These are phyloP conservation scores for Pomacea canaliculata DNA, from an alignment of 2,888 invertebrate genomes.

Conservation along the genomic window DNA sequence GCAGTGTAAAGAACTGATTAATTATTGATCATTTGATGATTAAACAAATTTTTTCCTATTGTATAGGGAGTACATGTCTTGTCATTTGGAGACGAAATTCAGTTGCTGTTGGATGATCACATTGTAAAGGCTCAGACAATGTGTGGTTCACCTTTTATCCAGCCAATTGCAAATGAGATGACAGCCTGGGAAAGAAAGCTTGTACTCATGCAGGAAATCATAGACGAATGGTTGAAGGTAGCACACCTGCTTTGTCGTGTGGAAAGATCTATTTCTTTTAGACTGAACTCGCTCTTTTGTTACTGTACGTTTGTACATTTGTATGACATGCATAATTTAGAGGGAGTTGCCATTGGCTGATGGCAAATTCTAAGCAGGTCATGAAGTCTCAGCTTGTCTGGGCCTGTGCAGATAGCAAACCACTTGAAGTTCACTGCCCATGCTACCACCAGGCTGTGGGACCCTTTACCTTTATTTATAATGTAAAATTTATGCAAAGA, in stretches of 20 bases:
- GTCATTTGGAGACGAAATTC: slow-evolving; percentile 81
- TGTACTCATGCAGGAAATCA: slow-evolving; percentile 87
- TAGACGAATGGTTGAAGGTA: slow-evolving; percentile 94
- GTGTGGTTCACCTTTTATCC: slow-evolving; percentile 94
- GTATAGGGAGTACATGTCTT: slow-evolving; percentile 79
- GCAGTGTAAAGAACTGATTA: neutral
- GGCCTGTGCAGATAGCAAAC: too few species aligned
- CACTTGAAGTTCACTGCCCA: too few species aligned
- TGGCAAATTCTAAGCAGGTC: too few species aligned
- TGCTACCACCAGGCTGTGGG: too few species aligned
- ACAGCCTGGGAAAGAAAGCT: slow-evolving; percentile 85
- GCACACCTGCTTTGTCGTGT: neutral
- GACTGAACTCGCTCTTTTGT: neutral
- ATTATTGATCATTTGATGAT: neutral
- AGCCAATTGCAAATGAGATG: slow-evolving; percentile 81
- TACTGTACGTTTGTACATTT: neutral
- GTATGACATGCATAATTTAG: neutral
- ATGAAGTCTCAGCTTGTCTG: too few species aligned
- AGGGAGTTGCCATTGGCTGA: neutral
- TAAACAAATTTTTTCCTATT: neutral
- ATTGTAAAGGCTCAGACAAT: slow-evolving; percentile 96
- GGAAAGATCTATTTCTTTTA: neutral
- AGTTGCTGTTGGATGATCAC: slow-evolving; percentile 91
- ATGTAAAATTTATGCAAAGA: too few species aligned
- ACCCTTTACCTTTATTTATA: too few species aligned